These are phyloP conservation scores for Selenia dentaria DNA, from an alignment of 2,888 invertebrate species.

Conservation along the genomic window DNA sequence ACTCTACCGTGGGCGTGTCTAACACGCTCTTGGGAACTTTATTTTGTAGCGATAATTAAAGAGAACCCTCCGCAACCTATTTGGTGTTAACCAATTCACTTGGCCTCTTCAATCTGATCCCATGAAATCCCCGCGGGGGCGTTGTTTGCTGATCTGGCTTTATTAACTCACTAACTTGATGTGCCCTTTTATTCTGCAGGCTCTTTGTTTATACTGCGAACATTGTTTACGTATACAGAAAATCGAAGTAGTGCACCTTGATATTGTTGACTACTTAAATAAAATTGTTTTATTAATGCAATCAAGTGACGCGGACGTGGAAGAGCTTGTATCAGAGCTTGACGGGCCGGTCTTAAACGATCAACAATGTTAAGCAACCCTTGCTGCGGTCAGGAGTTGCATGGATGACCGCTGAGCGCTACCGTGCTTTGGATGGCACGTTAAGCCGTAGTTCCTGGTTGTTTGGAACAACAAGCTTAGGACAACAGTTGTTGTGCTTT, in stretches of 20 bases:
- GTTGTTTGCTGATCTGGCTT: conserved; percentile 49
- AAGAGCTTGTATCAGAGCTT: no score
- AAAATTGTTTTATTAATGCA: no score
- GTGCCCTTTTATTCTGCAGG: conserved; percentile 41
- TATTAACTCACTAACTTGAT: conserved; percentile 54
- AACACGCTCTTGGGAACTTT: not conserved
- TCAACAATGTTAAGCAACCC: no score
- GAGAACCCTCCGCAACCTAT: conserved; percentile 2
- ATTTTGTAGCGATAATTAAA: not conserved
- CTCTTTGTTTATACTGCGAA: conserved; percentile 16
- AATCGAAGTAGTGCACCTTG: not conserved
- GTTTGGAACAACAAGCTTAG: no score
- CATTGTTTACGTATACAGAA: conserved; percentile 5
- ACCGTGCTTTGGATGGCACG: no score
- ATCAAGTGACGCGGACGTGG: no score
- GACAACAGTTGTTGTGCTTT: no score
- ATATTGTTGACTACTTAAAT: no score
- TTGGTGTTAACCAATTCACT: conserved; percentile 4
- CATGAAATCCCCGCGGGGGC: conserved; percentile 12
- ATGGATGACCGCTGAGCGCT: no score
- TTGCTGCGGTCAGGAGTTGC: no score
- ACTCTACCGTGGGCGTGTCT: not conserved
- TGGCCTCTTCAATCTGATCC: conserved; percentile 3
- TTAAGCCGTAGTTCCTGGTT: no score
- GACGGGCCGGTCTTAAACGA: no score